phyloP scores from a whole-genome alignment of 1,140 invertebrate genomes.

The Heliconius eleuchia region DNA sequence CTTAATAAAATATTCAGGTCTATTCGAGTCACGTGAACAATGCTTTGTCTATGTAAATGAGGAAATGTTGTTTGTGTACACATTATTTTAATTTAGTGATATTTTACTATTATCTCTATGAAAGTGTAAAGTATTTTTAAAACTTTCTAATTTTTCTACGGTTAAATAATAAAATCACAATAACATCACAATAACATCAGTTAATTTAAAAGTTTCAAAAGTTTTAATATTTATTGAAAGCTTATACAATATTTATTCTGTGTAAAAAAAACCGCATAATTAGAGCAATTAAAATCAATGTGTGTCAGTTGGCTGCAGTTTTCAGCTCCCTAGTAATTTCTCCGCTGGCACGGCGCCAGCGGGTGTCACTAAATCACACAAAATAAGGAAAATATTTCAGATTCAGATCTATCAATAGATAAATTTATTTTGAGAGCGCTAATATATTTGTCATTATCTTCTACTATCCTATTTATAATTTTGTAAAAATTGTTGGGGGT shows the following conservation, averaged over 20 bases:
- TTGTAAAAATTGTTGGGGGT: too few relatives aligned
- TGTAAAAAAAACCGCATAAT: slow-evolving; percentile 23
- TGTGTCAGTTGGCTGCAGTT: slow-evolving; percentile 37
- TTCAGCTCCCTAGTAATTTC: slow-evolving; percentile 23
- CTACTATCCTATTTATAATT: neutral
- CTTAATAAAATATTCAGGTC: slow-evolving; percentile 26
- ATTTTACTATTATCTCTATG: neutral
- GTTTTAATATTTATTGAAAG: neutral
- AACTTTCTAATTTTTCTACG: too few relatives aligned
- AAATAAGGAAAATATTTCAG: slow-evolving; percentile 32
- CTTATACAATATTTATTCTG: neutral
- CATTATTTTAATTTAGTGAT: neutral
- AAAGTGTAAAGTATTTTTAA: neutral
- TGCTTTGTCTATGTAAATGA: neutral
- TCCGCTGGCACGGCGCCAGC: slow-evolving; percentile 19
- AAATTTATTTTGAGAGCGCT: slow-evolving; percentile 4
- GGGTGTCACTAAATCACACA: slow-evolving; percentile 19
- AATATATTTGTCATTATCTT: neutral
- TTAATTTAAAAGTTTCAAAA: too few relatives aligned
- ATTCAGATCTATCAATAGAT: slow-evolving; percentile 30
- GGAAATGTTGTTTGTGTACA: neutral
- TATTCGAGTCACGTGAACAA: slow-evolving; percentile 12
- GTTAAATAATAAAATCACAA: too few relatives aligned
- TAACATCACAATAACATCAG: too few relatives aligned
- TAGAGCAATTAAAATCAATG: slow-evolving; percentile 35